A percentile compares a stretch with the other conserved stretches of the same genome.
Conservation (phyloP, 1,140 invertebrate species). For the Drosophila micromelanica region DNA sequence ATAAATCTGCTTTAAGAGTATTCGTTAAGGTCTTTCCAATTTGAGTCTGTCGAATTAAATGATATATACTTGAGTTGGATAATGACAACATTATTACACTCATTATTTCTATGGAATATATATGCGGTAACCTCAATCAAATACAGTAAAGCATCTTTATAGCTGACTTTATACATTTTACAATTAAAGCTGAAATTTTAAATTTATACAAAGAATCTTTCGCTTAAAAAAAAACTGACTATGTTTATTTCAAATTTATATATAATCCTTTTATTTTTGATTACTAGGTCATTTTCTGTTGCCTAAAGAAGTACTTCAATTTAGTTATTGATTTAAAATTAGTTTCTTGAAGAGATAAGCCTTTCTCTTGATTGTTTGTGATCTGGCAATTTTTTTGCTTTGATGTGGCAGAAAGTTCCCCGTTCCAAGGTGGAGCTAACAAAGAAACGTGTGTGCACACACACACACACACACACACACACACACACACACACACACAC, state of each 20-base stretch:
- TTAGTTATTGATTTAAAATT: conserved; percentile 4
- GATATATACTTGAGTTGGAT: background rate
- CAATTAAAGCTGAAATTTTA: no score
- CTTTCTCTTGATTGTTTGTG: conserved; percentile 6
- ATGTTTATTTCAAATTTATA: no score
- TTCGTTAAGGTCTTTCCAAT: no score
- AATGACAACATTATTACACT: background rate
- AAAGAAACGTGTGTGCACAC: background rate
- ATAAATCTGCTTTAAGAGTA: no score
- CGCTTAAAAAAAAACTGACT: no score
- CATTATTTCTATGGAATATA: background rate
- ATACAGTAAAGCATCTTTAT: background rate
- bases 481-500: background rate
- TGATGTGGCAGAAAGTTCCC: conserved; percentile 19
- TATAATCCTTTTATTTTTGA: background rate
- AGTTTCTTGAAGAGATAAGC: conserved; percentile 2
- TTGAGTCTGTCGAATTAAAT: background rate
- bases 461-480: background rate
- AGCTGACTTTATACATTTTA: no score
- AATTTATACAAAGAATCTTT: no score
- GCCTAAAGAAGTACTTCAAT: background rate
- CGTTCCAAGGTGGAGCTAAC: conserved; percentile 12
- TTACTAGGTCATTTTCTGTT: background rate
- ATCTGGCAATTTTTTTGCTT: background rate
- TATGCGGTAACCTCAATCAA: background rate